Base-by-base conservation (phyloP, 2,888 invertebrate genomes). In the Cecidostiba fungosa region DNA sequence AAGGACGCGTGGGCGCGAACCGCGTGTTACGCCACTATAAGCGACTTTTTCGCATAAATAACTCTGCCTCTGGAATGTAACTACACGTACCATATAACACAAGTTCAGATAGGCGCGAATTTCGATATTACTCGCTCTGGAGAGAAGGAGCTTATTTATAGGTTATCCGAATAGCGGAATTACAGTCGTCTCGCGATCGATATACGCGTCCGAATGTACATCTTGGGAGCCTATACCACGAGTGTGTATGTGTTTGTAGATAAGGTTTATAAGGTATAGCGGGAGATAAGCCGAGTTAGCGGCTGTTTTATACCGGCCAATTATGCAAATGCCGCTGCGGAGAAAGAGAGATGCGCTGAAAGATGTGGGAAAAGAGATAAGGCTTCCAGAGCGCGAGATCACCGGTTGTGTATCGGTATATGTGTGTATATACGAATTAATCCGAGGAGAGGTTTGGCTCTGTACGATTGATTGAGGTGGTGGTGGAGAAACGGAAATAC, bases 301-400 rank as follows among this genome's bases (percentile, higher is more conserved):
- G 74, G 79, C 43, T 50, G 77, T 73, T 47, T 69, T 59, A 59
- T 74, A 50, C 69, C 69, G 69, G 72, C 85, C 85, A 85, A 85
- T 85, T 85, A 85, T 85, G 82, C 81, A 85, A 73, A 82, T 82
- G n/a, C 70, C 43, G 59, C 50, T 16, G 6, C 29, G 47, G 16
- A 32, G 47, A 16, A 16, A 26, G 73, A 59, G 81, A 32, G 66
- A 43, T 47, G 47, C 32, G 50, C 36, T 36, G 54, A 70, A 14
- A 69, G 77, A 83, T 77, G 54, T 50, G 39, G 54, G 76, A 77
- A 54, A 54, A 16, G 29, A 59, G 80, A 73, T 80, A 80, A 66
- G 66, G n/a, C 26, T 59, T 59, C n/a, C 29, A 26, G 14, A 66
- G 66, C 29, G 54, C 54, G 26, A 66, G 66, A 66, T 66, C 66